A percentile compares a stretch with the other conserved stretches of the same genome.
phyloP scores from a whole-genome alignment of 2,888 invertebrate species.

The Lepetodrilus schrolli region DNA sequence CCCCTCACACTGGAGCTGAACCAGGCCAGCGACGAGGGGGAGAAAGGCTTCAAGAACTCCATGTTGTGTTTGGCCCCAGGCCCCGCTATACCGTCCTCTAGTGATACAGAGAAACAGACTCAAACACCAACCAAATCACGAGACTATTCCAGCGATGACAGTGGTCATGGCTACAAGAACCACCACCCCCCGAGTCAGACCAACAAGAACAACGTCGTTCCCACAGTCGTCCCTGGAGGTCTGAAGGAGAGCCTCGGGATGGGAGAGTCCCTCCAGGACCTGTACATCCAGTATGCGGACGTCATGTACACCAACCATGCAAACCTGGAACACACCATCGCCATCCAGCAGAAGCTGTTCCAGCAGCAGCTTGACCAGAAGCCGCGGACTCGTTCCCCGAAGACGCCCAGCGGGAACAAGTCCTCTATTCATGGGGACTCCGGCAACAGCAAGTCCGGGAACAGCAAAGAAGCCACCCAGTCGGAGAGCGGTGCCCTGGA shows the following conservation, averaged over 20 bases:
- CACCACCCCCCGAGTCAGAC: conserved; percentile 33
- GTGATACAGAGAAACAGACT: conserved; percentile 73
- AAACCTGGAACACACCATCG: conserved; percentile 82
- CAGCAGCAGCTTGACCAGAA: conserved; percentile 72
- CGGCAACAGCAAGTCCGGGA: conserved; percentile 38
- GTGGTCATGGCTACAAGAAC: conserved; percentile 40
- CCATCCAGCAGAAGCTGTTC: conserved; percentile 80
- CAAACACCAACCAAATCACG: conserved; percentile 64
- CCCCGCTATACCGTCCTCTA: conserved; percentile 48
- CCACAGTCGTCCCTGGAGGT: conserved; percentile 26
- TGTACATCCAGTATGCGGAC: conserved; percentile 77
- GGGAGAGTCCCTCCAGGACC: conserved; percentile 69
- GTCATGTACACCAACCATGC: conserved; percentile 84
- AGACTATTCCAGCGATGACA: conserved; percentile 66
- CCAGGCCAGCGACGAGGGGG: conserved; percentile 63
- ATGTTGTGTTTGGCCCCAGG: conserved; percentile 67
- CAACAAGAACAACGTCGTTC: background rate
- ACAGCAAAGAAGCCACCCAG: conserved; percentile 41
- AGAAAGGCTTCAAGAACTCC: conserved; percentile 67
- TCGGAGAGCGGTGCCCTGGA: conserved; percentile 73
- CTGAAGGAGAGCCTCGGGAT: conserved; percentile 38
- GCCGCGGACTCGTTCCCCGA: conserved; percentile 37
- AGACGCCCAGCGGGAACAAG: conserved; percentile 23
- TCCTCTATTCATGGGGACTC: conserved; percentile 30
- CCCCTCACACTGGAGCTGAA: conserved; percentile 72